A percentile compares a stretch with the other conserved stretches of the same genome.
phyloP scores from a whole-genome alignment of 2,113 vertebrate species.

The Piprites chloris region DNA sequence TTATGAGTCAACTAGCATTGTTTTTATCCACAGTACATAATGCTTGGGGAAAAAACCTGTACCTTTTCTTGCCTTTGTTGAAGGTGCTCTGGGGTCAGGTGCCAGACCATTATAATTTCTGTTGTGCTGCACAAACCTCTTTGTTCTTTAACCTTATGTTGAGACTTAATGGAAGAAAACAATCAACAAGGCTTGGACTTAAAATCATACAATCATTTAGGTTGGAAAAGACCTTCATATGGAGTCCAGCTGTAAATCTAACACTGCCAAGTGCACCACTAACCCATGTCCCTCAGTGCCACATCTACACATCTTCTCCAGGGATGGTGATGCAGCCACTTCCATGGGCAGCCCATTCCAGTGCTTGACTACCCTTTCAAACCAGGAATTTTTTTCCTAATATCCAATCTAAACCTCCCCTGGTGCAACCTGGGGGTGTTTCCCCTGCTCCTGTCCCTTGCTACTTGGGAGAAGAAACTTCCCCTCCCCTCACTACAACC shows the following conservation, averaged over 20 bases:
- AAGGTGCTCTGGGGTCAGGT: background rate
- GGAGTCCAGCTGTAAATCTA: background rate
- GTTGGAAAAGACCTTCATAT: background rate
- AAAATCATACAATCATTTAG: background rate
- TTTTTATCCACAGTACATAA: background rate
- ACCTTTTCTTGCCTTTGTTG: background rate
- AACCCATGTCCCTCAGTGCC: too few species aligned
- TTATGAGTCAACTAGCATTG: fast-evolving
- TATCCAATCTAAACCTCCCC: background rate
- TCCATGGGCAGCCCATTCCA: background rate
- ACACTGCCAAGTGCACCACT: background rate
- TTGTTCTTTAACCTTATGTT: background rate
- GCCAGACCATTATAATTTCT: background rate
- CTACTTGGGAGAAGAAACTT: background rate
- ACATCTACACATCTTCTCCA: fast-evolving
- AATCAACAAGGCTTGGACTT: background rate
- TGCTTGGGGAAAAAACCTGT: background rate
- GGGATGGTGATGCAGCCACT: background rate
- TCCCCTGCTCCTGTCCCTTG: background rate
- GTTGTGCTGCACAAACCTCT: background rate
- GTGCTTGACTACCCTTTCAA: background rate
- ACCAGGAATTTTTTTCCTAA: too few species aligned
- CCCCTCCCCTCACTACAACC: fast-evolving
- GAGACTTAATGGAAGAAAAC: background rate
- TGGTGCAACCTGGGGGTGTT: background rate